Base-by-base conservation (phyloP, 2,888 invertebrate genomes). In the Chrysotoxum bicinctum region DNA sequence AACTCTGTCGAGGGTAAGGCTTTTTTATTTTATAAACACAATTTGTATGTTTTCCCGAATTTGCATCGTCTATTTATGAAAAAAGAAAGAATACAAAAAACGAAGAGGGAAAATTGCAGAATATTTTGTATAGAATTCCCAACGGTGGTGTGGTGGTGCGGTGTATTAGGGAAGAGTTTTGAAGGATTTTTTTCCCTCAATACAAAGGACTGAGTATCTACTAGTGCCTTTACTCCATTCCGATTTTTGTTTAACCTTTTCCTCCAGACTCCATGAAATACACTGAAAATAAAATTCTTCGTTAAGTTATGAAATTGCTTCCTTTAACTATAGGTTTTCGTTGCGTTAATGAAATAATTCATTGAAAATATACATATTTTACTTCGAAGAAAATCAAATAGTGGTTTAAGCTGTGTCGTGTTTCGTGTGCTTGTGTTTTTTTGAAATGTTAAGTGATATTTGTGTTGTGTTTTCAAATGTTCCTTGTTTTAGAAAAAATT, bases 21-120 rank as follows among this genome's bases (percentile, higher is more conserved):
- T 43, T 62, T 60, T 37, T 58, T 43, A 21, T 50, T 52, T 32
- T 32, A 32, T 43, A 64, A 56, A 73, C 40, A 40, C 66, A 66
- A 60, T 73, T 73, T 21, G 72, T 48, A 70, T 76, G 64, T 60
- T 40, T 60, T 43, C 43, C 26, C 68, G 58, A 45, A 72, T n/a
- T 14, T 64, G 69, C 52, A 26, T 48, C 10, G 43, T n/a, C 70
- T 52, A 62, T n/a, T 56, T 32, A 54, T 21, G 19, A 16, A 7
- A 72, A 10, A 66, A 16, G 0, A 10, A 12, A 12, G n/a, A 2
- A 45, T 3, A 3, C 3, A 40, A 23, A 40, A 40, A 43, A 50
- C 35, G n/a, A 16, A 7, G 8, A 43, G 16, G 43, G 3, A 8
- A n/a, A 43, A 43, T 8, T 16, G 23, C 3, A 50, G 19, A 50